Evolutionary conservation across 2,113 vertebrate species (phyloP).

Genomic region (Oxyruncus cristatus): DNA sequence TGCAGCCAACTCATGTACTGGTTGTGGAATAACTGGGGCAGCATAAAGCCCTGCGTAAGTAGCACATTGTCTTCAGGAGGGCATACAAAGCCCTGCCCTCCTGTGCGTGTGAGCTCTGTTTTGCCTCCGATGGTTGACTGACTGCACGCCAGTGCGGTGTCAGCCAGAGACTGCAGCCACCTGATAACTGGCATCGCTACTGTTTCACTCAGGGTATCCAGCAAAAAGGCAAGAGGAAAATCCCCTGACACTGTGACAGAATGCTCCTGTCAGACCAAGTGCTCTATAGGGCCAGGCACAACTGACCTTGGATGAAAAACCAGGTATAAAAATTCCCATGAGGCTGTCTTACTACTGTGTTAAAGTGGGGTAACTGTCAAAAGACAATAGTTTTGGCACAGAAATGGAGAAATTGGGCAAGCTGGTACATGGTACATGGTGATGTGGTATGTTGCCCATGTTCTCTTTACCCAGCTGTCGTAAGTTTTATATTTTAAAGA

Average conservation of each 20-base stretch:
- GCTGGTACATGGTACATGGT: accelerated
- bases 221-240: neutral
- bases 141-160: accelerated
- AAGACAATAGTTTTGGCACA: neutral
- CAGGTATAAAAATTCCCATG: neutral
- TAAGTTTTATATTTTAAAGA: too few relatives aligned
- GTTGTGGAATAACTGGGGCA: neutral
- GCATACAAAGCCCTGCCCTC: neutral
- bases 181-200: neutral
- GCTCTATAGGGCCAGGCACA: neutral
- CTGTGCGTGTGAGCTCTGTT: neutral
- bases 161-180: neutral
- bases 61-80: neutral
- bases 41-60: neutral
- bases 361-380: neutral
- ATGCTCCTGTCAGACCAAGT: neutral
- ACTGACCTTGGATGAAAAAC: neutral
- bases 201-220: neutral
- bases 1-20: neutral
- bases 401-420: neutral
- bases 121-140: neutral
- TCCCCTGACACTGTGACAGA: neutral
- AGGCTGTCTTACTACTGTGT: neutral
- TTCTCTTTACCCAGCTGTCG: too few relatives aligned
- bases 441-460: neutral